Base-by-base conservation (phyloP, 2,113 vertebrate species). In the Rhinoderma darwinii region DNA sequence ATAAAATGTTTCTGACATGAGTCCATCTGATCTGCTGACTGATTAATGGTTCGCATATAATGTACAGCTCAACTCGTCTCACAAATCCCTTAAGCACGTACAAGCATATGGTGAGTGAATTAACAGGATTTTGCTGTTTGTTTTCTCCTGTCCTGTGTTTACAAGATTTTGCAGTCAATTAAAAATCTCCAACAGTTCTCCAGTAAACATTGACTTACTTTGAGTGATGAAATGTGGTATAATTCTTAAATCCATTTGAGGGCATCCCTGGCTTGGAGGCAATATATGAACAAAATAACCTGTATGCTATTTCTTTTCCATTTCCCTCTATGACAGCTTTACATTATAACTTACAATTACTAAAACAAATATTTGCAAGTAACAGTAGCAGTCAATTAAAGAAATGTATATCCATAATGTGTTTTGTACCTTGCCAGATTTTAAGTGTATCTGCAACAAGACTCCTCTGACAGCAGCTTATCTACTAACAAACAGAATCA, bases 21-120 rank as follows among this genome's bases (percentile, higher is more conserved):
- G 32, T n/a, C 66, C 54, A 78, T 47, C 74, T 78, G 35, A 80
- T 86, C 63, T 59, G 35, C 77, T 86, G 44, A 59, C 25, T 56
- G 63, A 80, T 72, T 50, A 74, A 15, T 86, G 66, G 5, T 37
- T 81, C 15, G 10, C n/a, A 25, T 81, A 86, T 39, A 82, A 81
- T 51, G 47, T 74, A 86, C 35, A 44, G 77, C 77, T 82, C n/a
- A 44, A 81, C 25, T 27, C 25, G 1, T 79, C 76, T 20, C 63
- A 17, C 50, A 81, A 86, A 86, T 86, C 77, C 50, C 66, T 73
- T 86, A 86, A 86, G 66, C 54, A 61, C 27, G 11, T 27, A 59
- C 25, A 32, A 54, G 50, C 85, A 86, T 86, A 86, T 86, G 76
- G 76, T 82, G 77, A 80, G 77, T 86, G 66, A 86, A 86, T 86